Evolutionary conservation across 2,888 invertebrate species (phyloP).

Genomic region (Myathropa florea): DNA sequence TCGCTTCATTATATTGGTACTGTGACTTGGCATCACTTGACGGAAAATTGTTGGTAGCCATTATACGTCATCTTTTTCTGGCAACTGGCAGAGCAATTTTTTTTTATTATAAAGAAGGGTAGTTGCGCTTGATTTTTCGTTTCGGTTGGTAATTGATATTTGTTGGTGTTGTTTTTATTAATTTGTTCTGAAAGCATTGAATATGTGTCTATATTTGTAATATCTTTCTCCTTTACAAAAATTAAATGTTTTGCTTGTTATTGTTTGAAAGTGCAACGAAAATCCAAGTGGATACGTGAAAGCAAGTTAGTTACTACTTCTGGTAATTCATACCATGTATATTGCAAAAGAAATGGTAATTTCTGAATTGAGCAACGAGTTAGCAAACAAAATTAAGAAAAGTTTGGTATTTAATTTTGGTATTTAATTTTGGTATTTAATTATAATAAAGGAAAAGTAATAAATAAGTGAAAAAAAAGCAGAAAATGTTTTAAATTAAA

Average conservation of each 20-base stretch:
- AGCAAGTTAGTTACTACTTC: constrained; percentile 32
- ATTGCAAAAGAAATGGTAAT: not conserved
- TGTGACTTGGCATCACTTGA: too few species aligned
- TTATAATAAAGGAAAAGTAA: not conserved
- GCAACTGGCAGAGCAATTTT: not conserved
- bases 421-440: not conserved
- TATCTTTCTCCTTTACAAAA: not conserved
- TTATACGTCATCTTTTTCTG: constrained; percentile 24
- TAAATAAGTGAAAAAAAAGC: not conserved
- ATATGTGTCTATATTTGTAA: not conserved
- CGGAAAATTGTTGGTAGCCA: too few species aligned
- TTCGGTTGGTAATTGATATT: not conserved
- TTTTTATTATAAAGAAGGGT: constrained; percentile 15
- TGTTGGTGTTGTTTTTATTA: constrained; percentile 19
- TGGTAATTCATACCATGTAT: constrained; percentile 34
- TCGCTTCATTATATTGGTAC: too few species aligned
- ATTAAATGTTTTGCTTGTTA: not conserved
- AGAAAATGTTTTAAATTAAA: not conserved
- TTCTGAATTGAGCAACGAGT: not conserved
- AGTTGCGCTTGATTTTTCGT: constrained; percentile 44
- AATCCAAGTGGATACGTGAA: constrained; percentile 35
- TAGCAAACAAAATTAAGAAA: not conserved
- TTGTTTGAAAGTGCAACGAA: not conserved
- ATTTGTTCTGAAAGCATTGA: constrained; percentile 2
- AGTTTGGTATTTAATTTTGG: not conserved